These are phyloP conservation scores for Leptopilina drosophilae DNA, from an alignment of 2,888 invertebrate species.

Conservation along the genomic window DNA sequence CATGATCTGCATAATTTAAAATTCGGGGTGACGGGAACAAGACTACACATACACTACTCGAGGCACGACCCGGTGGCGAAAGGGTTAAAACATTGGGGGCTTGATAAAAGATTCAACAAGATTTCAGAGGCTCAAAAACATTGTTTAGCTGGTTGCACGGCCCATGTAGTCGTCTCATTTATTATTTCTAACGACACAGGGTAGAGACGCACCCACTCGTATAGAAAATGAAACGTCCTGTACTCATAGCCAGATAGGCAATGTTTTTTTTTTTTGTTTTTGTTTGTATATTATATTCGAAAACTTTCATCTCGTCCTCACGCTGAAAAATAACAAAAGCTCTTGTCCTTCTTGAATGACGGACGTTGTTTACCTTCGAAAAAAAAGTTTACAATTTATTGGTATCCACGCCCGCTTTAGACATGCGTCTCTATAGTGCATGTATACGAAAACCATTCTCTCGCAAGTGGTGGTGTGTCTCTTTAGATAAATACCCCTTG, in stretches of 20 bases:
- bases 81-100: conserved; percentile 69
- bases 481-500: conserved; percentile 2
- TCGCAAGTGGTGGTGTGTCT: not conserved
- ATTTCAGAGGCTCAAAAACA: conserved; percentile 71
- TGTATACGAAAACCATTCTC: too few relatives aligned
- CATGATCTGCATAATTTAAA: conserved; percentile 59
- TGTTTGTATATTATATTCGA: too few relatives aligned
- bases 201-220: conserved; percentile 62
- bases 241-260: conserved; percentile 19
- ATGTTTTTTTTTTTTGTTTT: conserved; percentile 1
- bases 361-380: conserved; percentile 3
- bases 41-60: not conserved
- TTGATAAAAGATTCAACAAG: conserved; percentile 70
- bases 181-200: conserved; percentile 69
- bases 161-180: conserved; percentile 68
- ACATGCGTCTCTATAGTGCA: too few relatives aligned
- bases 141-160: conserved; percentile 66
- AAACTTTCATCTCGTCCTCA: conserved; percentile 40
- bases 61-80: conserved; percentile 56
- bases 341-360: not conserved
- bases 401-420: too few relatives aligned
- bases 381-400: conserved; percentile 23
- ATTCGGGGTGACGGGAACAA: conserved; percentile 49
- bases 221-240: conserved; percentile 37
- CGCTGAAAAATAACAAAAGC: conserved; percentile 47